Base-by-base conservation (phyloP, 2,113 vertebrate species). In the Melanostigma gelatinosum region DNA sequence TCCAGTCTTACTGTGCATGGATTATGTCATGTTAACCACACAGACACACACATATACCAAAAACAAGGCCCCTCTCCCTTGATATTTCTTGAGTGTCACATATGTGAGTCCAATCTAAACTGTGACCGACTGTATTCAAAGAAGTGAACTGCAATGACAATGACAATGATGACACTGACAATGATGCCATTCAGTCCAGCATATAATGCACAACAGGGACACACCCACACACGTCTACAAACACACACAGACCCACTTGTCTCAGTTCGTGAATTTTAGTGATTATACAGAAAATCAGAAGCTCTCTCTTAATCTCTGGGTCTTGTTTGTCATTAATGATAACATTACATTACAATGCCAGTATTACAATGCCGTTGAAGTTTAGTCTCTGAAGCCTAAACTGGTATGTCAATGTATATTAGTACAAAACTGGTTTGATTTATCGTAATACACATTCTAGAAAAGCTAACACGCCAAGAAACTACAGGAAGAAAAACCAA, bases 131-230 rank as follows among this genome's bases (percentile, higher is more conserved):
- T 27, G 10, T 38, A 29, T 58, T 7, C 40, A 50, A 62, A 55
- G 18, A 57, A 29, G 8, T 46, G 2, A 71, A 75, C 0, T 67
- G 24, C 64, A 34, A 48, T n/a, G n/a, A 77, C 50, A 46, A 36
- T 38, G 27, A 85, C 83, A 91, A 87, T 77, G 36, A 76, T 29
- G 46, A 77, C 50, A 46, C 40, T 38, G 27, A 85, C 83, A 91
- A 87, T 77, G 36, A 76, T 29, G 46, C 34, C 76, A 72, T 87
- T 92, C 55, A 89, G 67, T 60, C 7, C 4, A 52, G 11, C 11
- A 46, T 34, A 29, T 70, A 87, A 81, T 42, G 24, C 75, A 70
- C 15, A 48, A 48, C 68, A 52, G 16, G 22, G 22, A 75, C 20
- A 48, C 40, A 66, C 70, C 44, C 82, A 81, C 81, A 63, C 66